A percentile compares a stretch with the other conserved stretches of the same genome.
These are phyloP conservation scores for Nixonia krombeini DNA, from an alignment of 1,140 invertebrate genomes.

Conservation along the genomic window DNA sequence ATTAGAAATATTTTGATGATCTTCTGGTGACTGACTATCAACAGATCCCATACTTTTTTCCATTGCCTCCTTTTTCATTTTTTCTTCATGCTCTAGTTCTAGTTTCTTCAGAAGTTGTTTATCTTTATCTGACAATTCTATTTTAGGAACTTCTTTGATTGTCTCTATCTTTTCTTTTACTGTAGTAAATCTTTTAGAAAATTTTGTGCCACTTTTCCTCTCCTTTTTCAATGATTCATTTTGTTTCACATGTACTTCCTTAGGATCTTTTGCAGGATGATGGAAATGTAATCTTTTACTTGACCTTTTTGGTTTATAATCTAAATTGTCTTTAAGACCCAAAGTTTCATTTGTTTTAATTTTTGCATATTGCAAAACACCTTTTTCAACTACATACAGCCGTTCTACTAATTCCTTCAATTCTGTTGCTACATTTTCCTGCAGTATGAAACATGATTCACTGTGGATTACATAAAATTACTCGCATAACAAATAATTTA, in stretches of 20 bases:
- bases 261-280: conserved; percentile 63
- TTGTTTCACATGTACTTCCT: conserved; percentile 44
- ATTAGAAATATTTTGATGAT: conserved; percentile 2
- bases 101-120: conserved; percentile 62
- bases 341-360: conserved; percentile 45
- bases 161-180: conserved; percentile 70
- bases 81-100: conserved; percentile 64
- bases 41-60: conserved; percentile 6
- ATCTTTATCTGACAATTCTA: conserved; percentile 65
- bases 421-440: conserved; percentile 55
- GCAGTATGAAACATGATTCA: too few species aligned
- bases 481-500: too few species aligned
- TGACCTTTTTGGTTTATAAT: conserved; percentile 9
- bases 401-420: conserved; percentile 57
- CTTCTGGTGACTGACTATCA: conserved; percentile 2
- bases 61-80: conserved; percentile 41
- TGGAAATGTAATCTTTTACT: conserved; percentile 49
- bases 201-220: conserved; percentile 9
- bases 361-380: conserved; percentile 58
- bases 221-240: conserved; percentile 1
- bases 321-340: conserved; percentile 22
- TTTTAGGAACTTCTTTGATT: conserved; percentile 61
- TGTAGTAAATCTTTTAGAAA: conserved; percentile 57
- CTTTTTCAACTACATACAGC: conserved; percentile 59
- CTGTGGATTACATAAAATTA: too few species aligned